Evolutionary conservation across 2,888 invertebrate species (phyloP).

Genomic region (Melikaiella ostensackeni): DNA sequence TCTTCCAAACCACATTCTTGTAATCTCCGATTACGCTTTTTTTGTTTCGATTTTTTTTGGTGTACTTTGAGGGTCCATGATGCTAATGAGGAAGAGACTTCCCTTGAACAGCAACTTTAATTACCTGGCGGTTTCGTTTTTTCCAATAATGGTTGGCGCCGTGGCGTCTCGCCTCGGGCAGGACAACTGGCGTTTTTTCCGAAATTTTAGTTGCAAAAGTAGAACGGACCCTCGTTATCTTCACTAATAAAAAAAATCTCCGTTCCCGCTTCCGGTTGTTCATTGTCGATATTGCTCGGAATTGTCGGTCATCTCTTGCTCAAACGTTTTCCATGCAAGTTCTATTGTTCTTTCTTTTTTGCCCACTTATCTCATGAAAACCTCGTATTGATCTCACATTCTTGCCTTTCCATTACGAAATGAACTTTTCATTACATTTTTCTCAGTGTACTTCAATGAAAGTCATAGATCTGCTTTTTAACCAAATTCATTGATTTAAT

Average conservation of each 20-base stretch:
- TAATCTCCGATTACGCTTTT: too few species aligned
- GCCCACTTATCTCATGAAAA: neutral
- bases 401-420: neutral
- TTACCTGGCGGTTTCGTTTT: neutral
- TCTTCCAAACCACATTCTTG: too few species aligned
- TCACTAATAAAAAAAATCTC: neutral
- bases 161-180: neutral
- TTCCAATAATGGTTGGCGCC: neutral
- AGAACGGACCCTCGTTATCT: neutral
- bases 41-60: too few species aligned
- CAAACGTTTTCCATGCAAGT: neutral
- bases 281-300: slow-evolving; percentile 1
- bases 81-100: neutral
- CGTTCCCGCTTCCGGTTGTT: neutral
- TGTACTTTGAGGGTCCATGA: slow-evolving; percentile 1
- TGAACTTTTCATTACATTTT: neutral
- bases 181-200: neutral
- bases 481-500: too few species aligned
- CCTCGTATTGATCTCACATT: neutral
- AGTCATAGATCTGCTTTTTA: too few species aligned
- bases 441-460: too few species aligned
- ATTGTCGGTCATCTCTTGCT: neutral
- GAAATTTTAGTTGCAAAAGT: neutral
- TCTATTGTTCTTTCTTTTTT: neutral
- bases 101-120: neutral